Conservation (phyloP, 2,113 vertebrate species). For the Hippocampus abdominalis region DNA sequence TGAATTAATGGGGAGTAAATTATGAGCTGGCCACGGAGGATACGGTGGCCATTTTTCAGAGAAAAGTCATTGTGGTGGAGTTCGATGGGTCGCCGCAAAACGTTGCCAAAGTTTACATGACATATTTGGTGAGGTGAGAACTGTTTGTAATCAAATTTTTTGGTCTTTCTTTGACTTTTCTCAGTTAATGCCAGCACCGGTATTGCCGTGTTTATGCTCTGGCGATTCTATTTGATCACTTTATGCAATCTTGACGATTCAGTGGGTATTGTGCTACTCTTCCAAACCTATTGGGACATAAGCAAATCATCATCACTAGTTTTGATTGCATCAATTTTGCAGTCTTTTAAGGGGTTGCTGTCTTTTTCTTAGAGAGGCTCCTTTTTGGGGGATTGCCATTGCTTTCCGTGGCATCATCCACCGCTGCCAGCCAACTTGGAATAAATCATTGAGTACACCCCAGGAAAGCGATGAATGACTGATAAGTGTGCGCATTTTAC, state of each 20-base stretch:
- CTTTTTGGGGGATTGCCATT: constrained; percentile 23
- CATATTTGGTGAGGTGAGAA: neutral
- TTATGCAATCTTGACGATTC: neutral
- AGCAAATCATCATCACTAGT: neutral
- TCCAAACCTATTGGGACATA: neutral
- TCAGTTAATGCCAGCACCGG: neutral
- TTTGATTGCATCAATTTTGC: constrained; percentile 10
- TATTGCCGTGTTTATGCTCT: neutral
- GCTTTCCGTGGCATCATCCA: constrained; percentile 53
- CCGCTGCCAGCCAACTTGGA: constrained; percentile 48
- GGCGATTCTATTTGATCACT: neutral
- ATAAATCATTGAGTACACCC: constrained; percentile 60
- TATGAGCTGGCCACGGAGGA: neutral
- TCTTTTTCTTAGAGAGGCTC: neutral
- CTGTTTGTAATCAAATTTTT: neutral
- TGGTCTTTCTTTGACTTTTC: neutral
- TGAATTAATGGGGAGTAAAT: neutral
- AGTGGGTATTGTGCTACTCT: no score
- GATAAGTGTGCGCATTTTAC: constrained; percentile 38
- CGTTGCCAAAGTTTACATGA: neutral
- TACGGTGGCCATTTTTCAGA: neutral
- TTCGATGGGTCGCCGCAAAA: constrained; percentile 4
- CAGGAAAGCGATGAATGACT: constrained; percentile 44
- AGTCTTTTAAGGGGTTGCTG: constrained; percentile 15
- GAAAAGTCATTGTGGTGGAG: neutral